These are phyloP conservation scores for Elmis aenea DNA, from an alignment of 2,888 invertebrate species.

Conservation along the genomic window DNA sequence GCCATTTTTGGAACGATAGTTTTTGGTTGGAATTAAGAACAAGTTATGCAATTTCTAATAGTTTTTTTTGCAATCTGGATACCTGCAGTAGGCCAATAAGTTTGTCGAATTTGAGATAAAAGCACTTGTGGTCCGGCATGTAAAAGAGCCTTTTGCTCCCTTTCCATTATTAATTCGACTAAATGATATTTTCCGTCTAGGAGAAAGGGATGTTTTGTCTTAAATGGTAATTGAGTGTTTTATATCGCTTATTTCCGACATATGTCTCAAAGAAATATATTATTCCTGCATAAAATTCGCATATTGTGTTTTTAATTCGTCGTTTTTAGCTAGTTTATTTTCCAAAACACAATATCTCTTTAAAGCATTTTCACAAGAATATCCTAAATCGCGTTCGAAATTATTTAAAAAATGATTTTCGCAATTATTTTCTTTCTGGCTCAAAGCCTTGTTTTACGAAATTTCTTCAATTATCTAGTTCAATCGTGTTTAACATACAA, in stretches of 20 bases:
- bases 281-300: conserved; percentile 20
- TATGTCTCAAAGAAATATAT: conserved; percentile 19
- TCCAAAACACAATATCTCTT: conserved; percentile 25
- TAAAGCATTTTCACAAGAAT: conserved; percentile 22
- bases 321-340: conserved; percentile 20
- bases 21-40: conserved; percentile 22
- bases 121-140: conserved; percentile 5
- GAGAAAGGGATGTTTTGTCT: conserved; percentile 1
- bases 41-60: conserved; percentile 20
- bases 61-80: conserved; percentile 21
- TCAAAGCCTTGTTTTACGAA: conserved; percentile 9
- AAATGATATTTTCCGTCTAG: conserved; percentile 1
- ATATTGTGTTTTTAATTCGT: conserved; percentile 19
- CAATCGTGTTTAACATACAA: too few relatives aligned
- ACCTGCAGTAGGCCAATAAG: conserved; percentile 28
- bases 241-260: conserved; percentile 10
- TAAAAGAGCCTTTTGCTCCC: conserved; percentile 1
- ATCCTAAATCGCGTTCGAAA: conserved; percentile 18
- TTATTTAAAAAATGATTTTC: conserved; percentile 25
- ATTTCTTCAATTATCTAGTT: too few relatives aligned
- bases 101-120: conserved; percentile 3
- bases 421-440: conserved; percentile 23
- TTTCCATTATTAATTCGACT: neutral
- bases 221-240: too few relatives aligned
- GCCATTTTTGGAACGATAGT: conserved; percentile 24